Evolutionary conservation across 1,140 invertebrate genomes (phyloP), one percentile per base, ranked within the genome.

Genomic region (Aporrectodea caliginosa): DNA sequence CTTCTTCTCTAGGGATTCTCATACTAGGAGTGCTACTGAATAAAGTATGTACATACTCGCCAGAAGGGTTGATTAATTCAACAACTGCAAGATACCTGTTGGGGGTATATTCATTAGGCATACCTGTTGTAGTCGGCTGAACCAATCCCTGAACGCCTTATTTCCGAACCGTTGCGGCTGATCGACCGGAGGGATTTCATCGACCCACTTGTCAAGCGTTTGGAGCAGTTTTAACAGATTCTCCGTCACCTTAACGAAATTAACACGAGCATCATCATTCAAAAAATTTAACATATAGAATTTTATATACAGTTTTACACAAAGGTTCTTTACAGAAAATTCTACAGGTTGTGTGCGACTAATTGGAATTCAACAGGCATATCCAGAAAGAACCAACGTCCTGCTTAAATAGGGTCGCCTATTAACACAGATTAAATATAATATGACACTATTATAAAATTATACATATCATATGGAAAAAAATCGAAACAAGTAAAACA

Each of bases 151-250:
- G 87, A 96, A 99, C 1, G 97, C 94, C 87, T 93, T 93, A 87
- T 99, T 98, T 16, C 97, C 97, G 92, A 98, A 99, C 81, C 97
- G 89, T 87, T 98, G 95, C 1, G 96, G 95, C 85, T 98, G 95
- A 81, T 98, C 93, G 73, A 96, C 90, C 0, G 96, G 95, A 69
- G 95, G 95, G 82, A 93, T 94, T 82, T 96, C 92, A 84, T 93
- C 92, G 80, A 98, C 92, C 89, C 93, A 91, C 78, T 90, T 87
- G 81, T 93, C 91, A 79, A 98, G 88, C 83, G 90, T 92, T 31
- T 94, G 91, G 58, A 98, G 88, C 80, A 98, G 85, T 0, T 87
- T 83, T 1, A 94, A 77, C 29, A 97, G 84, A 83, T 92, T 92
- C 73, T 87, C 84, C 22, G 93, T 88, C 80, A 89, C 89, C 81